Evolutionary conservation across 2,113 vertebrate genomes (phyloP), one percentile per base, ranked within the genome.

Genomic region (Phocoena phocoena): DNA sequence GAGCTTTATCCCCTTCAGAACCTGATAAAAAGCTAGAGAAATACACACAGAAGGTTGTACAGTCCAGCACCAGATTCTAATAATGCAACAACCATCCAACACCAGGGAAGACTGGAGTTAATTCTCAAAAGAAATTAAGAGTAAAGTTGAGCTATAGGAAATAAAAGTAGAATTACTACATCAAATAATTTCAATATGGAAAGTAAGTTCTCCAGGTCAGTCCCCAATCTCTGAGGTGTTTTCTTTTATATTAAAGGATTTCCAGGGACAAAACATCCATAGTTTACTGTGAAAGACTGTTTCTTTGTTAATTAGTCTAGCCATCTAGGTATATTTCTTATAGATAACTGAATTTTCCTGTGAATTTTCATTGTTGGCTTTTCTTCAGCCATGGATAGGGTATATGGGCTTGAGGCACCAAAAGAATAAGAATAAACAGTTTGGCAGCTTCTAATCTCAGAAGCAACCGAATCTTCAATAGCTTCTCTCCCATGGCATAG

Each of bases 181-280:
- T 93, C 33, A 58, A 55, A 36, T 67, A 76, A 68, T 50, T 70
- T 70, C 50, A 17, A 10, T 26, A 12, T 44, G n/a, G 82, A 21
- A 87, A 80, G 41, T 67, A 38, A 53, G n/a, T 14, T 60, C 36
- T 74, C n/a, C 8, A 12, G 18, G 26, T 90, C 14, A 20, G 74
- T 11, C 55, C 55, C 9, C 14, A 53, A 11, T 58, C 44, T 50
- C 44, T 8, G 63, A 23, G 21, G 28, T 50, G 10, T 33, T 87
- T 90, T 58, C 36, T 62, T 79, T 93, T 70, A 58, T 91, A 14
- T 31, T 58, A 86, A 70, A 92, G 13, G n/a, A 84, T 87, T 96
- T 67, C 44, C 36, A 76, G 60, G 3, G 53, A 67, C 4, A 38
- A 81, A 71, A 36, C 21, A 62, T 74, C 12, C 41, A 70, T 36